A percentile compares a stretch with the other conserved stretches of the same genome.
Evolutionary conservation across 1,140 invertebrate genomes (phyloP).

Genomic region (Drosophila repletoides): DNA sequence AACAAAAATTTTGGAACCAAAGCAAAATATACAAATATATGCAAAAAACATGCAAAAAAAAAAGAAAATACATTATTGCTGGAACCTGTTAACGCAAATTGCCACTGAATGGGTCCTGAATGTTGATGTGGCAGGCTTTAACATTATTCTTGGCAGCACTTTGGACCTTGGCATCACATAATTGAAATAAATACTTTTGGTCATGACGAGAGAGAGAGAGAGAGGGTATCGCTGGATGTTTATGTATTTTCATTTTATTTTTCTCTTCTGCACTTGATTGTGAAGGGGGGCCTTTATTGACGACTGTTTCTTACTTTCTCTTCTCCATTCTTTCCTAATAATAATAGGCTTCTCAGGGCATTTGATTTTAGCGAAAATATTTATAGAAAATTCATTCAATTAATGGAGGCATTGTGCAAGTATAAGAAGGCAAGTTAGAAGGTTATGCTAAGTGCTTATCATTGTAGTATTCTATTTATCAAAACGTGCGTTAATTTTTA

Average conservation of each 20-base stretch:
- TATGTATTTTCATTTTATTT: slow-evolving; percentile 57
- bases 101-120: slow-evolving; percentile 20
- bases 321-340: not conserved
- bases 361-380: slow-evolving; percentile 55
- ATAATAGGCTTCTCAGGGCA: not conserved
- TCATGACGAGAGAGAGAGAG: not conserved
- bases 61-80: not conserved
- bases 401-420: slow-evolving; percentile 2
- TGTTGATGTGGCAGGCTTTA: slow-evolving; percentile 31
- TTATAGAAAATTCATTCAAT: not conserved
- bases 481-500: slow-evolving; percentile 4
- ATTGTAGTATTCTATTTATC: not conserved
- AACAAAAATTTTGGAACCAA: slow-evolving; percentile 10
- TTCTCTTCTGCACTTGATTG: slow-evolving; percentile 19
- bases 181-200: slow-evolving; percentile 59
- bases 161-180: slow-evolving; percentile 28
- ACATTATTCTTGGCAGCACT: slow-evolving; percentile 37
- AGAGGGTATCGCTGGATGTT: slow-evolving; percentile 10
- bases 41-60: not conserved
- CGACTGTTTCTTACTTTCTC: not conserved
- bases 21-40: slow-evolving; percentile 8
- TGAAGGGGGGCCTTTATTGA: slow-evolving; percentile 14
- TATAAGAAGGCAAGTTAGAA: not conserved
- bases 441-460: slow-evolving; percentile 10
- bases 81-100: slow-evolving; percentile 50